These are phyloP conservation scores for Crocodylus rhombifer DNA, from an alignment of 2,797 vertebrate genomes.

Conservation along the genomic window DNA sequence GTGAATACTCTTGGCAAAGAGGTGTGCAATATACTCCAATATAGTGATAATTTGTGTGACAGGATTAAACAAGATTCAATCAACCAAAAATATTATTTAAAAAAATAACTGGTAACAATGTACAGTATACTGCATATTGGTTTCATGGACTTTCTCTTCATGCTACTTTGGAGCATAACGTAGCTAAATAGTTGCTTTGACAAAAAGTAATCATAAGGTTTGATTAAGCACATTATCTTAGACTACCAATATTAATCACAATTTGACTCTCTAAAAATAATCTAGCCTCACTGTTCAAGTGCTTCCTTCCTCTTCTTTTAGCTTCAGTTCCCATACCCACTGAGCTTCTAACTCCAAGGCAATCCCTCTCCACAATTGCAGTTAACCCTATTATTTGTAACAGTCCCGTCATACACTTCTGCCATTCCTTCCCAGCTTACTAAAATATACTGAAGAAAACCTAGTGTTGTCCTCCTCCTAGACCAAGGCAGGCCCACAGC, in stretches of 20 bases:
- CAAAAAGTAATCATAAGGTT: not conserved
- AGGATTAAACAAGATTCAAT: not conserved
- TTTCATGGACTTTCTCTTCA: not conserved
- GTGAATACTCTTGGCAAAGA: not conserved
- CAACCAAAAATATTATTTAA: not conserved
- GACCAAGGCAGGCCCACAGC: not conserved
- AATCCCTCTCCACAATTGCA: not conserved
- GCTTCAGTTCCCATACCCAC: not conserved
- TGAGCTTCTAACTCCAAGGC: not conserved
- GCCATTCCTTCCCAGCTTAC: not conserved
- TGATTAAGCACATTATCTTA: not conserved
- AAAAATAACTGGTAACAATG: not conserved
- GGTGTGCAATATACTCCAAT: not conserved
- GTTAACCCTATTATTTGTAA: not conserved
- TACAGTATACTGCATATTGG: not conserved
- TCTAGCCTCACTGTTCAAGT: not conserved
- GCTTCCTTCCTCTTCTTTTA: not conserved
- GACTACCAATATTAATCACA: not conserved
- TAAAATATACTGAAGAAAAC: not conserved
- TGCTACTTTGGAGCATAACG: not conserved
- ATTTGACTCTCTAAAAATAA: not conserved
- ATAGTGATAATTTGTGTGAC: not conserved
- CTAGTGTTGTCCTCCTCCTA: not conserved
- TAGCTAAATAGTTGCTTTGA: not conserved
- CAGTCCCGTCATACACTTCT: fast-evolving